phyloP scores from a whole-genome alignment of 1,140 invertebrate species.

The Hyposmocoma kahamanoa region DNA sequence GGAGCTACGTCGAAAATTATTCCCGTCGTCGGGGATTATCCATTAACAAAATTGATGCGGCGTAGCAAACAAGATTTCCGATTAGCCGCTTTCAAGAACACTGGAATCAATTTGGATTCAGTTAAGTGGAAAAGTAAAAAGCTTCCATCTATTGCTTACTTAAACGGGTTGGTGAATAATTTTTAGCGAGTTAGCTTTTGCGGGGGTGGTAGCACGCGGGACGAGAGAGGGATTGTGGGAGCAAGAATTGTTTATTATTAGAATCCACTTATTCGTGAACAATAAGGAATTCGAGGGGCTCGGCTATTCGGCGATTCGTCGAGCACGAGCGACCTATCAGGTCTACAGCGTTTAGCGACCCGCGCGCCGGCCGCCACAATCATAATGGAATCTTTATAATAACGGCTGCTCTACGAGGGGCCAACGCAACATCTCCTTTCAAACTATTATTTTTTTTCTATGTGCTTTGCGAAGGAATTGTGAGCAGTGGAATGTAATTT shows the following conservation, averaged over 20 bases:
- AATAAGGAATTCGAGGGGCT: conserved; percentile 19
- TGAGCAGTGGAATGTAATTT: too few relatives aligned
- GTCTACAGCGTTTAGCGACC: conserved; percentile 1
- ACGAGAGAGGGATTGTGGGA: background rate
- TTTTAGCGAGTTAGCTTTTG: too few relatives aligned
- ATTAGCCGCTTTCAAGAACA: conserved; percentile 18
- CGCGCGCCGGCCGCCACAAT: conserved; percentile 6
- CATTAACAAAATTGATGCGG: conserved; percentile 19
- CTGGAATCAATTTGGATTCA: conserved; percentile 9
- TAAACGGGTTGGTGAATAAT: background rate
- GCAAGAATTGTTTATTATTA: conserved; percentile 18
- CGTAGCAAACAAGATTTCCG: conserved; percentile 13
- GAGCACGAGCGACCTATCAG: conserved; percentile 15
- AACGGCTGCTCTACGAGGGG: too few relatives aligned
- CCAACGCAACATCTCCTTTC: too few relatives aligned
- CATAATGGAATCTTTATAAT: conserved; percentile 21
- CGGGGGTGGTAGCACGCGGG: too few relatives aligned
- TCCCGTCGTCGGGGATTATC: conserved; percentile 12
- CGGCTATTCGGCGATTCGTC: conserved; percentile 17
- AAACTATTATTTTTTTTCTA: too few relatives aligned
- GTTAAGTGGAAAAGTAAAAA: conserved; percentile 7
- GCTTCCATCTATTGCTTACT: background rate
- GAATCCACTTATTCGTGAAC: conserved; percentile 18
- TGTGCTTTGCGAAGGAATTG: too few relatives aligned
- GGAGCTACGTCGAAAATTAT: conserved; percentile 10